Percentiles rank a stretch among this genome's conserved stretches.
phyloP scores from a whole-genome alignment of 2,888 invertebrate species.

The Scaeva pyrastri region DNA sequence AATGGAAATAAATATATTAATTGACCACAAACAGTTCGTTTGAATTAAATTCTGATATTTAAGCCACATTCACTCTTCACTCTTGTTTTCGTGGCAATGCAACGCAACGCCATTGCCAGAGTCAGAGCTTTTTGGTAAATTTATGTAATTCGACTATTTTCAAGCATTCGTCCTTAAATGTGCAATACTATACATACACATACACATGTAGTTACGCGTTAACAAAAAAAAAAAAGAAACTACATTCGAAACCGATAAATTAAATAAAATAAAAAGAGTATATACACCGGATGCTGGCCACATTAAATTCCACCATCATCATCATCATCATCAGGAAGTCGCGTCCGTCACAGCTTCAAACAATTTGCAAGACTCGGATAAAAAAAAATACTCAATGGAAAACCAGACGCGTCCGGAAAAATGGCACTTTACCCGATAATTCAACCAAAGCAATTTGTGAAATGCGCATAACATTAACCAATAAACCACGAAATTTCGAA shows the following conservation, averaged over 20 bases:
- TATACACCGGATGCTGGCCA: slow-evolving; percentile 24
- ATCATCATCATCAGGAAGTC: slow-evolving; percentile 1
- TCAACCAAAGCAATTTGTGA: slow-evolving; percentile 77
- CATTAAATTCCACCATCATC: slow-evolving; percentile 40
- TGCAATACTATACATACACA: neutral
- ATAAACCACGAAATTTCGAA: slow-evolving; percentile 77
- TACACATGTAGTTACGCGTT: slow-evolving; percentile 15
- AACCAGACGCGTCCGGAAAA: slow-evolving; percentile 56
- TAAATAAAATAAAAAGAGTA: slow-evolving; percentile 33
- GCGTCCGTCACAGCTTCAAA: slow-evolving; percentile 36
- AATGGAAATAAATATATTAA: slow-evolving; percentile 57
- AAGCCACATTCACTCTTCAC: slow-evolving; percentile 4
- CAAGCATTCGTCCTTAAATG: slow-evolving; percentile 30
- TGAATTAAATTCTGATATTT: slow-evolving; percentile 44
- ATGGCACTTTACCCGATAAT: slow-evolving; percentile 76
- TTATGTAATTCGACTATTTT: slow-evolving; percentile 65
- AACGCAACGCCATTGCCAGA: too few relatives aligned
- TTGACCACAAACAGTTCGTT: slow-evolving; percentile 68
- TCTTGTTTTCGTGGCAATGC: neutral
- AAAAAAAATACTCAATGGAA: slow-evolving; percentile 28
- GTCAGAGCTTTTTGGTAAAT: slow-evolving; percentile 27
- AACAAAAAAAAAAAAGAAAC: slow-evolving; percentile 7
- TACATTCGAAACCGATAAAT: slow-evolving; percentile 50
- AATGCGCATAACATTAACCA: slow-evolving; percentile 77
- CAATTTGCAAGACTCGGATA: neutral